Base-by-base conservation (phyloP, 2,113 vertebrate species). In the Sphyrna mokarran region DNA sequence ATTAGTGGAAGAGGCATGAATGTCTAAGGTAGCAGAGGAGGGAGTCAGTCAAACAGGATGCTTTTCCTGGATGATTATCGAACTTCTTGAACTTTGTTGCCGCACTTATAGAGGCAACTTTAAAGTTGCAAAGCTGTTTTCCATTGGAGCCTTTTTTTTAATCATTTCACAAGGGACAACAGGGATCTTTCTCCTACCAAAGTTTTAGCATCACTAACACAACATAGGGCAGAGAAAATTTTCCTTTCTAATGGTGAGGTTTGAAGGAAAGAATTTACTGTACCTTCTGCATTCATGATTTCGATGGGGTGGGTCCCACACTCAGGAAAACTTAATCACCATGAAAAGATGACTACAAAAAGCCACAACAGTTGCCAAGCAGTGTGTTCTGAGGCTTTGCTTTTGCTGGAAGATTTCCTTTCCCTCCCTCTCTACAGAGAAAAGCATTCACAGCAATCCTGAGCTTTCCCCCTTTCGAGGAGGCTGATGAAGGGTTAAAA, bases 401-500 rank as follows among this genome's bases (percentile, higher is more conserved):
- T 43, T 3, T 8, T 20, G 80, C 18, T 1, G 18, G 18, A 43
- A 22, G 16, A 40, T 16, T 43, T 90, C 2, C 20, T 33, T 89
- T 61, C 54, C 54, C 72, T 76, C 72, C 9, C 29, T 29, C 29
- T 61, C 58, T 14, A 16, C 4, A 58, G 13, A 33, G 87, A 95
- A 95, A 72, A 76, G 48, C 40, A 54, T 95, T 70, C 69, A 18
- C 69, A 54, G 22, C 87, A n/a, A 33, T 90, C 54, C 29, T 7
- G 33, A 90, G 54, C 69, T 4, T 95, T 13, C 94, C 37, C 70
- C 29, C 48, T 54, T 76, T 22, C 1, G 63, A 70, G 26, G 68
- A n/a, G 22, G 94, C 43, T 0, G 43, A 69, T 9, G 3, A 95
- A 72, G 94, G 37, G 94, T 95, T 95, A 95, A 95, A 95, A 95